Percentiles rank a stretch among this genome's conserved stretches.
Evolutionary conservation across 2,888 invertebrate species (phyloP).

Genomic region (Agonopterix heracliana): DNA sequence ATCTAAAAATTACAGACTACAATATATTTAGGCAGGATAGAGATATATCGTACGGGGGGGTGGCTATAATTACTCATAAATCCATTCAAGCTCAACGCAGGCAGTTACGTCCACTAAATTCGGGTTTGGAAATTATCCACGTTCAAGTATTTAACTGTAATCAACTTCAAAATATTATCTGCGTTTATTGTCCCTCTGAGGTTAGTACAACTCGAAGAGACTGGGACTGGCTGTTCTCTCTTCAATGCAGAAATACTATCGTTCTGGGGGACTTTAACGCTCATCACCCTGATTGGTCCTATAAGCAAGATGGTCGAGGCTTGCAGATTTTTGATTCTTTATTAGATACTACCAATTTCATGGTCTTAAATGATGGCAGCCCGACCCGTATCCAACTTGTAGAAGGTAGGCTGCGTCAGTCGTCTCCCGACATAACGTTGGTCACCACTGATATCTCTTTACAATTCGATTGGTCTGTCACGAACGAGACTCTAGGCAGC

Average conservation of each 20-base stretch:
- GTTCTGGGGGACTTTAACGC: constrained; percentile 12
- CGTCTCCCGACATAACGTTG: constrained; percentile 11
- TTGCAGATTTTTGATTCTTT: constrained; percentile 7
- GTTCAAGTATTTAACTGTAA: constrained; percentile 10
- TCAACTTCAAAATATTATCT: constrained; percentile 9
- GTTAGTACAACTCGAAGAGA: constrained; percentile 5
- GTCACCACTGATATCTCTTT: constrained; percentile 4
- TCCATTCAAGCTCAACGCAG: background rate
- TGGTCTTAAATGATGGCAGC: constrained; percentile 8
- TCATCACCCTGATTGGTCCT: constrained; percentile 12
- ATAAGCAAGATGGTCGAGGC: constrained; percentile 10
- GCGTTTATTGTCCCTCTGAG: constrained; percentile 9
- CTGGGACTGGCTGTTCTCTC: constrained; percentile 10
- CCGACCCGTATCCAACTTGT: constrained; percentile 7
- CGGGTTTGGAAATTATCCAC: constrained; percentile 6
- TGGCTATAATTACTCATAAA: constrained; percentile 3
- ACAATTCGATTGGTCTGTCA: constrained; percentile 5
- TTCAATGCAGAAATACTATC: background rate
- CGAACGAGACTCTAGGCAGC: constrained; percentile 12
- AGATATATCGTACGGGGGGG: constrained; percentile 4
- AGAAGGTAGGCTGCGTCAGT: constrained; percentile 3
- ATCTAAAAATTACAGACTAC: constrained; percentile 4
- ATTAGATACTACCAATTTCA: constrained; percentile 1
- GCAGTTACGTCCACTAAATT: background rate
- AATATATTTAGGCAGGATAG: constrained; percentile 4